Base-by-base conservation (phyloP, 1,140 invertebrate genomes). In the Acromyrmex echinatior region DNA sequence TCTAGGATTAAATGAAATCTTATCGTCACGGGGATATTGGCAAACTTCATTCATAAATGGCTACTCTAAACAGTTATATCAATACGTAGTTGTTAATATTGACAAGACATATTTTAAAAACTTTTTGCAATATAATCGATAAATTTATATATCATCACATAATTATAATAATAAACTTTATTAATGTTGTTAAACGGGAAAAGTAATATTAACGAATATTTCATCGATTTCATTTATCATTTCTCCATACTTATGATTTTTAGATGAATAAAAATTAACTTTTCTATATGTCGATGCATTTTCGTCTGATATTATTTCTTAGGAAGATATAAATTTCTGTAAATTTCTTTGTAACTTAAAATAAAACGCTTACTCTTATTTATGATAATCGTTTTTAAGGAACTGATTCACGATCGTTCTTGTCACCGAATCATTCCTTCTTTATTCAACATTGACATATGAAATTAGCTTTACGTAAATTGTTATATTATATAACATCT, bases 11-110 rank as follows among this genome's bases (percentile, higher is more conserved):
- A 45, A 73, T 45, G 3, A 39, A 70, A 3, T 76, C 58, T 78
- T 86, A 60, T 86, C 56, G 60, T 88, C 21, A 91, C 76, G 80
- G 90, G 45, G 87, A 91, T 91, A 76, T 91, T 91, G 87, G 85
- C 80, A 91, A 91, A 91, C 71, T 87, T 91, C 87, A 66, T 56
- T 87, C 25, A 25, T 25, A 70, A 78, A 82, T 70, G 28, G 74
- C 82, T 91, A 82, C 53, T 86, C 53, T 56, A 85, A 68, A 39
- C 39, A 31, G 28, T 82, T 86, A 74, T 65, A 62, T 87, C 31
- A 73, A 77, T 49, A 53, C 10, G 76, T 80, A 77, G 80, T 63
- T 87, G 65, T 78, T 79, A 86, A 90, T 68, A 76, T 86, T 86
- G 68, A 79, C 79, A 62, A 53, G 65, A 66, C 49, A 53, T 88